A percentile compares a stretch with the other conserved stretches of the same genome.
Conservation (phyloP, 2,888 invertebrate species). For the Boloria euphrosyne region DNA sequence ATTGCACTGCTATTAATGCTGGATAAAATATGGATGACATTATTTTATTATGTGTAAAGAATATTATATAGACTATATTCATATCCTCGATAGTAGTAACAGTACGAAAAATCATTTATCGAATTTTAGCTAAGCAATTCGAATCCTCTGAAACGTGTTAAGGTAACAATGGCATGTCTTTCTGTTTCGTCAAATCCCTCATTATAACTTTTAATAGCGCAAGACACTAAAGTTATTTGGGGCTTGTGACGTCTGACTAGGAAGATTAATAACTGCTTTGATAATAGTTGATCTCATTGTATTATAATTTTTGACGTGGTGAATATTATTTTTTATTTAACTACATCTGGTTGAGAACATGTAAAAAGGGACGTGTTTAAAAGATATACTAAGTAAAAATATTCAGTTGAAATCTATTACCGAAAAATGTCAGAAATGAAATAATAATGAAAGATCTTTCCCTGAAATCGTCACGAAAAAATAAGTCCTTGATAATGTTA, state of each 20-base stretch:
- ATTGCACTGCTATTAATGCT: constrained; percentile 57
- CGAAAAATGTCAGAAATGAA: constrained; percentile 35
- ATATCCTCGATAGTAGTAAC: background rate
- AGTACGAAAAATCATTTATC: background rate
- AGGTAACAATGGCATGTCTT: constrained; percentile 38
- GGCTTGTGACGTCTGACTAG: constrained; percentile 18
- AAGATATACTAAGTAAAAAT: constrained; percentile 12
- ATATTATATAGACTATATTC: background rate
- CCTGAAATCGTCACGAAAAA: constrained; percentile 49
- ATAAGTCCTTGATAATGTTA: constrained; percentile 53
- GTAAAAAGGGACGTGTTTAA: constrained; percentile 9
- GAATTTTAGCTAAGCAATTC: constrained; percentile 8
- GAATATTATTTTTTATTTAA: background rate
- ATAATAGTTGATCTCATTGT: constrained; percentile 9
- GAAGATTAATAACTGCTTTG: constrained; percentile 10
- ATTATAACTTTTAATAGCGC: constrained; percentile 77
- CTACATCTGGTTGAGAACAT: background rate
- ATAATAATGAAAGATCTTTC: constrained; percentile 42
- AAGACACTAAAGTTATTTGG: constrained; percentile 57
- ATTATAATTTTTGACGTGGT: background rate
- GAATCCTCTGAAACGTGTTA: constrained; percentile 40
- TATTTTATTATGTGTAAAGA: background rate
- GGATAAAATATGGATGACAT: constrained; percentile 11
- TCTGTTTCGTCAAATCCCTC: constrained; percentile 53
- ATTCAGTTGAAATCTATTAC: constrained; percentile 21